phyloP scores from a whole-genome alignment of 1,140 invertebrate genomes.

The Chlorops oryzae region DNA sequence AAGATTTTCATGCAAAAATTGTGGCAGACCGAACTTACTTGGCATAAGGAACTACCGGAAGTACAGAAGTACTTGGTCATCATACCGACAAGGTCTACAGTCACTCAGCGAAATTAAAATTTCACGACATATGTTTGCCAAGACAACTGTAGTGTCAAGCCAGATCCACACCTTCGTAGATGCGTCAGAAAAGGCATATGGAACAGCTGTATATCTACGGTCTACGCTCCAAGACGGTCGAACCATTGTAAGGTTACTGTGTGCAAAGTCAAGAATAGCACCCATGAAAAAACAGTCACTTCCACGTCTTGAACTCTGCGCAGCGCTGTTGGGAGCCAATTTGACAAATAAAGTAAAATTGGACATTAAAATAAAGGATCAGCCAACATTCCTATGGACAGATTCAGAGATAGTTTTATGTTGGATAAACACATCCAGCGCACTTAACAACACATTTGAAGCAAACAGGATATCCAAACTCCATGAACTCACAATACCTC shows the following conservation, averaged over 20 bases:
- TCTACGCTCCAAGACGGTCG: neutral
- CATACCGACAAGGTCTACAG: neutral
- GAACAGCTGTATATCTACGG: neutral
- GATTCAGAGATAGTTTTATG: no score
- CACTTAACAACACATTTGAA: no score
- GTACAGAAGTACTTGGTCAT: neutral
- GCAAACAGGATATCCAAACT: no score
- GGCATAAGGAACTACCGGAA: neutral
- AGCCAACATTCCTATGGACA: no score
- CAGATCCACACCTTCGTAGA: neutral
- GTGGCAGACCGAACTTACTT: neutral
- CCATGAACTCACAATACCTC: no score
- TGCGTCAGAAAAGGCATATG: neutral
- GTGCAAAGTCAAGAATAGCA: neutral
- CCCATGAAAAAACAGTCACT: neutral
- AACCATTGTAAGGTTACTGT: neutral
- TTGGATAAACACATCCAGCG: no score
- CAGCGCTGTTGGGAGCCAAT: no score
- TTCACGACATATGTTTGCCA: neutral
- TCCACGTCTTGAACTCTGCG: neutral
- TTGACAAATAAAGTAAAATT: no score
- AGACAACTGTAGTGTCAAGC: neutral
- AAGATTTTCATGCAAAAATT: slow-evolving; percentile 5
- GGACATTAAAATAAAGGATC: no score
- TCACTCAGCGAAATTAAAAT: neutral